A percentile compares a stretch with the other conserved stretches of the same genome.
Conservation (phyloP, 2,113 vertebrate species). For the Crocuta crocuta region DNA sequence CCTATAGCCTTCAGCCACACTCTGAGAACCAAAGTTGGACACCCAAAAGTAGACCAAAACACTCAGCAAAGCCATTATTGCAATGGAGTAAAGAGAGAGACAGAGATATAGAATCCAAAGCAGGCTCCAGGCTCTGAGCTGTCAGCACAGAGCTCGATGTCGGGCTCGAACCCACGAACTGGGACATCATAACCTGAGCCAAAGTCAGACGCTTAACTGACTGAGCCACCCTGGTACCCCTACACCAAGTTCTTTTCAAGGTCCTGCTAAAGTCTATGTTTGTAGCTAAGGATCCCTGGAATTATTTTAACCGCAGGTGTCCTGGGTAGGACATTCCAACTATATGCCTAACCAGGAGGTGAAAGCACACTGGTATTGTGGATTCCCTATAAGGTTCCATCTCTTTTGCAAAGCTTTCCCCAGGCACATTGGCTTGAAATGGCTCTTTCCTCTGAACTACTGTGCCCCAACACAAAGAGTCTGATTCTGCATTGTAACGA, state of each 20-base stretch:
- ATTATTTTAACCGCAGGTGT: background rate
- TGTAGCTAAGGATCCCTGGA: background rate
- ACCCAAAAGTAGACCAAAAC: background rate
- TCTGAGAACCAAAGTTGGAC: background rate
- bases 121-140: no score
- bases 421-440: background rate
- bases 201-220: no score
- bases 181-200: no score
- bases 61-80: background rate
- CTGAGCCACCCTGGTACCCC: no score
- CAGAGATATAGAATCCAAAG: no score
- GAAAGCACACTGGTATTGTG: background rate
- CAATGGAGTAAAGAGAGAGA: background rate
- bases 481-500: conserved; percentile 1
- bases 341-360: background rate
- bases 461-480: background rate
- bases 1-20: background rate
- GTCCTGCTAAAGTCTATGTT: background rate
- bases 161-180: no score
- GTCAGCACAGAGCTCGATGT: no score
- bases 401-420: background rate
- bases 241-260: background rate
- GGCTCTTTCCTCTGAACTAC: background rate
- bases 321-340: background rate
- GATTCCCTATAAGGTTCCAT: background rate